Base-by-base conservation (phyloP, 2,113 vertebrate genomes). In the Monarcha castaneiventris region DNA sequence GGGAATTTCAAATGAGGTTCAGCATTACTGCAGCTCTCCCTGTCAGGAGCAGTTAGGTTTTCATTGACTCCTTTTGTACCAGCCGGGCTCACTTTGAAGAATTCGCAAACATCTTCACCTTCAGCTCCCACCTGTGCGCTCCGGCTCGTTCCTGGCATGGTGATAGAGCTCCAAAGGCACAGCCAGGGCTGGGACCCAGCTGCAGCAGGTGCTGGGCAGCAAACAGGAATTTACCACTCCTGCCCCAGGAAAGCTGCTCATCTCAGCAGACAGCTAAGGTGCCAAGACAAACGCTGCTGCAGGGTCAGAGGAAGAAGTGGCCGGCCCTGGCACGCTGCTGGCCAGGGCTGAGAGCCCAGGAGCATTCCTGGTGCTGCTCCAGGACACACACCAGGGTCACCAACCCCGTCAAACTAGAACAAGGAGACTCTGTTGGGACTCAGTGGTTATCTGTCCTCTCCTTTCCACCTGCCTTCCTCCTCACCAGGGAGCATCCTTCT, bases 1-100 rank as follows among this genome's bases (percentile, higher is more conserved):
- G 91, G 75, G 91, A 97, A 86, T 97, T 97, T 97, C 95, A 89
- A 91, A 96, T 97, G 94, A 97, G 94, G 94, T 89, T 91, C 87
- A 87, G 89, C 81, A 15, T 87, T 78, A 68, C 93, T 76, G 48
- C 87, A 51, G 89, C 91, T 89, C 46, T 87, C 76, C 9, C 86
- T 90, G 94, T 93, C 96, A 87, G 37, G 64, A 92, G 81, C 7
- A 33, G 29, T 93, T 97, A 96, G 91, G 55, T 87, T 93, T 63
- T 11, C 93, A 81, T 76, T 87, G 95, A 87, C 96, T 97, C 39
- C 91, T 81, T 74, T 71, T 90, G 86, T 69, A 92, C 41, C 76
- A 48, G 79, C 20, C 7, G 16, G 72, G 76, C 46, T 92, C 1
- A 6, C 87, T 97, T 95, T 95, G 94, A 95, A 95, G 94, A 49